These are phyloP conservation scores for Coilia nasus DNA, from an alignment of 2,797 vertebrate genomes.

Conservation along the genomic window DNA sequence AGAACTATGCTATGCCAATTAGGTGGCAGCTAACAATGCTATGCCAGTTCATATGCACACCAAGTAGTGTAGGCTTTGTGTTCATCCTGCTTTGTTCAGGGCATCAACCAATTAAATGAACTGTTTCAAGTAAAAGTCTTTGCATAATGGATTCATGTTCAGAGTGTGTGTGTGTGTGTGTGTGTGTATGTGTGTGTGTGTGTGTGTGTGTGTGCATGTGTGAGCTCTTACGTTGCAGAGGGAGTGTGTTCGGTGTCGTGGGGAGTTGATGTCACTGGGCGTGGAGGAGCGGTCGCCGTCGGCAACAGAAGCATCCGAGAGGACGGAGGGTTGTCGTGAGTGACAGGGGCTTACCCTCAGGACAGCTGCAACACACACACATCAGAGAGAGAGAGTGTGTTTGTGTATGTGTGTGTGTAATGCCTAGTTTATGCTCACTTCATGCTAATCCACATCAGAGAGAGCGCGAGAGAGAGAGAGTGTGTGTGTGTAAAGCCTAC, in stretches of 20 bases:
- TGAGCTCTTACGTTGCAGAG: constrained; percentile 95
- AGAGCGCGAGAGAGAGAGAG: constrained; percentile 10
- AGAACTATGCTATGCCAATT: too few relatives aligned
- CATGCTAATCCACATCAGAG: constrained; percentile 86
- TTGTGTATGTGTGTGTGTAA: not conserved
- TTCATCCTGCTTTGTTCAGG: too few relatives aligned
- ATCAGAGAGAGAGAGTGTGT: not conserved
- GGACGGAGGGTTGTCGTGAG: constrained; percentile 93
- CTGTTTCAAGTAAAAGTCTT: too few relatives aligned
- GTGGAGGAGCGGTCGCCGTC: constrained; percentile 95
- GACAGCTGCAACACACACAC: constrained; percentile 68
- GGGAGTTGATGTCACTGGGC: constrained; percentile 97
- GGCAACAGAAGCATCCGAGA: constrained; percentile 90
- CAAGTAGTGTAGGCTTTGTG: too few relatives aligned
- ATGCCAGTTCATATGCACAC: too few relatives aligned
- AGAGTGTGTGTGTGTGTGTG: too few relatives aligned
- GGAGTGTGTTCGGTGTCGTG: constrained; percentile 95
- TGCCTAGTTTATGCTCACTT: constrained; percentile 33
- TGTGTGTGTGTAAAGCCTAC: not conserved
- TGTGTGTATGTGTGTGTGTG: constrained; percentile 20
- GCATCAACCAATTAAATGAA: too few relatives aligned
- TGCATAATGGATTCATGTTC: too few relatives aligned
- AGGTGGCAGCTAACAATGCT: too few relatives aligned
- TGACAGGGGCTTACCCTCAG: constrained; percentile 96
- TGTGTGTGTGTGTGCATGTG: too few relatives aligned